Base-by-base conservation (phyloP, 2,888 invertebrate genomes). In the Aleiodes testaceus region DNA sequence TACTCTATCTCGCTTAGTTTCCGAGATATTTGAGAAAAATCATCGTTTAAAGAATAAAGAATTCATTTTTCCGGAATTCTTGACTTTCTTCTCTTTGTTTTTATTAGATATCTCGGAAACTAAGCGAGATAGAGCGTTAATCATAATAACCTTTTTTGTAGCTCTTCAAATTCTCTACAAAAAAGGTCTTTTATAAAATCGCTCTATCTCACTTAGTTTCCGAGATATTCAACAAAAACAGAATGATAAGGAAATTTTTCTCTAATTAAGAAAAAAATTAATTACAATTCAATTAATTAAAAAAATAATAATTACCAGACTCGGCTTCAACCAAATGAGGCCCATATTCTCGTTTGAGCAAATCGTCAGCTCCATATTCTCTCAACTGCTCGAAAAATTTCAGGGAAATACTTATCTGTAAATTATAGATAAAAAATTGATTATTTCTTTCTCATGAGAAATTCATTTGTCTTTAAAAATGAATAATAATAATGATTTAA, bases 381-480 rank as follows among this genome's bases (percentile, higher is more conserved):
- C 97, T 97, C 85, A 99, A 92, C 89, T 99, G 97, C 89, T 97
- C 95, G 89, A 97, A 99, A 91, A 99, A 99, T 90, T 99, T 99
- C 84, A 99, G 91, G 82, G 97, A 94, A 90, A 99, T 99, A 92
- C 98, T 99, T 89, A 97, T 94, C 98, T 98, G 88, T 64, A 78
- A 81, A 72, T n/a, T n/a, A 52, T 67, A 75, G 26, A 22, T 22
- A 22, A 22, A 22, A 44, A 66, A n/a, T 68, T 12, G 14, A 16
- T 75, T 16, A 22, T 65, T n/a, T n/a, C n/a, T n/a, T n/a, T n/a
- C n/a, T n/a, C n/a, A n/a, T n/a, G n/a, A n/a, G n/a, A n/a, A n/a
- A n/a, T n/a, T n/a, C n/a, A n/a, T n/a, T 44, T 16, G 1, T 47
- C 6, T 14, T 45, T 20, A 26, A 3, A 18, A 14, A 47, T 5